These are phyloP conservation scores for Lycophotia porphyrea DNA, from an alignment of 2,888 invertebrate genomes.

Conservation along the genomic window DNA sequence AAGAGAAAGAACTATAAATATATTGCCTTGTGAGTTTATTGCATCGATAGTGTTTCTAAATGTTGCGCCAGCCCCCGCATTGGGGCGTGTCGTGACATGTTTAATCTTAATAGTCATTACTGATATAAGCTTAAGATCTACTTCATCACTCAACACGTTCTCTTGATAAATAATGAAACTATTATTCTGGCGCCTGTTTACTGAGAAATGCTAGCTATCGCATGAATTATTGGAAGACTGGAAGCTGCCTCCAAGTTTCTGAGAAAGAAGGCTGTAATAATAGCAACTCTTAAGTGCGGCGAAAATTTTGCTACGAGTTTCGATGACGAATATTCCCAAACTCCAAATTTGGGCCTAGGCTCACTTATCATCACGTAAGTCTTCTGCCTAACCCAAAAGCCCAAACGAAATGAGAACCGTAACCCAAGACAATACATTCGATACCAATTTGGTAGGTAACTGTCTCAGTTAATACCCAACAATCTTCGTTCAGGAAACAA, in stretches of 20 bases:
- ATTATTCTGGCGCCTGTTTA: constrained; percentile 30
- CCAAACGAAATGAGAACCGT: constrained; percentile 13
- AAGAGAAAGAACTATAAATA: constrained; percentile 64
- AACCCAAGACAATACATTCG: background rate
- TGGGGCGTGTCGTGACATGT: constrained; percentile 62
- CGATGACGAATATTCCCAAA: background rate
- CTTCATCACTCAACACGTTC: constrained; percentile 53
- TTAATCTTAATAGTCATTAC: constrained; percentile 64
- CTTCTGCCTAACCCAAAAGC: background rate
- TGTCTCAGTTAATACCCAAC: background rate
- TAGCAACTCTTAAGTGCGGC: background rate
- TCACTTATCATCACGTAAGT: constrained; percentile 6
- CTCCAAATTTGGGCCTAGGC: background rate
- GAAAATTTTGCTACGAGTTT: background rate
- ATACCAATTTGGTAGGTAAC: constrained; percentile 25
- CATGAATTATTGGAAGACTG: constrained; percentile 2
- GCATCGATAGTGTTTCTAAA: constrained; percentile 61
- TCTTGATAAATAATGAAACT: constrained; percentile 43
- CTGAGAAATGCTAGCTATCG: background rate
- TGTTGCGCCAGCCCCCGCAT: constrained; percentile 54
- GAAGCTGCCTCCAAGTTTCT: background rate
- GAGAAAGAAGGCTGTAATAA: background rate
- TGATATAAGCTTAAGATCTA: constrained; percentile 61
- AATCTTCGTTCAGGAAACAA: constrained; percentile 10
- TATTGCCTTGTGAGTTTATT: constrained; percentile 58